Base-by-base conservation (phyloP, 2,888 invertebrate genomes). In the Psylliodes chrysocephalus region DNA sequence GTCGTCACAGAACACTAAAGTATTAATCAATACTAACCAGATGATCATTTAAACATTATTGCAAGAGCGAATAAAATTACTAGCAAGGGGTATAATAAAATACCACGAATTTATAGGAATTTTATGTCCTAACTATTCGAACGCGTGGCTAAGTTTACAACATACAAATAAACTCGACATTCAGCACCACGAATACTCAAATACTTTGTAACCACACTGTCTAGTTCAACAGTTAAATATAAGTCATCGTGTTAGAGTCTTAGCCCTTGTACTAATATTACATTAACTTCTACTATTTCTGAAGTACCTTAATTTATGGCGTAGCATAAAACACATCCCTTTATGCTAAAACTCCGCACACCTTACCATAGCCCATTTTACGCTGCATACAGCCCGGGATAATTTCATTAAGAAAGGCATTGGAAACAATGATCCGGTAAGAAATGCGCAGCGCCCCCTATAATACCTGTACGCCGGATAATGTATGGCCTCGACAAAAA, bases 341-440 rank as follows among this genome's bases (percentile, higher is more conserved):
- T 59, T 59, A 59, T 46, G 60, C 28, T 56, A 19, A 51, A 51
- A 51, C 46, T 56, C 49, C 42, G 25, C 22, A 30, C 56, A 33
- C 60, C 69, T 71, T 63, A 59, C 44, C 44, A 25, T 30, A 44
- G 55, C 64, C 68, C 66, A 71, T 68, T 70, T 69, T 69, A 69
- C 64, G 62, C 67, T 68, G 71, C 70, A 70, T 70, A 73, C 68
- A 72, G 68, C 70, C 60, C 44, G 60, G 64, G 67, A 68, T 72
- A 71, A 72, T 73, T 72, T 68, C 66, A 69, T 71, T 71, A 70
- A 73, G 69, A 64, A 49, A 69, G 64, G 68, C 69, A 72, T 68
- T 68, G 71, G 70, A 73, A 71, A 71, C 72, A 73, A 73, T 71
- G 72, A 72, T 66, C 68, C 66, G 63, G 42, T 70, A 66, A 71